Evolutionary conservation across 2,888 invertebrate species (phyloP), one percentile per base, ranked within the genome.

Genomic region (Xestia xanthographa): DNA sequence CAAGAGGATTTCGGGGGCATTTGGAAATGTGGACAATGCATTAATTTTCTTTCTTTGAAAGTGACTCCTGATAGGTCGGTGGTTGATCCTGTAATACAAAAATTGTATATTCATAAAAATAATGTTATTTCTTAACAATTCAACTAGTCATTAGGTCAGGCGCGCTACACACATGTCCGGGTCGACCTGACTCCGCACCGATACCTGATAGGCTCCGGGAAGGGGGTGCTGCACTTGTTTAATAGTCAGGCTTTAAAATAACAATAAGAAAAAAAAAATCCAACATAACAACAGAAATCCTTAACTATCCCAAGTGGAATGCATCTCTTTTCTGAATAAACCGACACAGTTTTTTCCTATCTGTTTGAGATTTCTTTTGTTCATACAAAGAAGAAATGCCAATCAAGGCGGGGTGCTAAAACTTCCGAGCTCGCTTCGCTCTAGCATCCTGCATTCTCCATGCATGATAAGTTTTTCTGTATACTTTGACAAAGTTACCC

Each of bases 41-140:
- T 97, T 97, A 98, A 94, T 98, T 97, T 90, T 97, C 97, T 95
- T 98, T 98, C 95, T 98, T 98, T 87, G 97, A 97, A 88, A 97
- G 97, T 86, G 98, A 98, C 90, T 98, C 97, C 90, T 98, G 97
- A 95, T 98, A 98, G 89, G 97, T 98, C 92, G 98, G 98, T 77
- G 98, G 98, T 93, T 98, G 98, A 96, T 98, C 98, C 98, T 98
- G 94, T 66, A 96, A 93, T 82, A 45, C 29, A 43, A 50, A 81
- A 65, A 67, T 41, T 41, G 9, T 41, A 45, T 5, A 29, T 41
- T 45, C 2, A 14, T 38, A 22, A 6, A 60, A 0, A n/a, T 0
- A 6, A 1, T 3, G 14, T 12, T 63, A 26, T 56, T 8, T 14
- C 9, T 14, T 12, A n/a, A 12, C 17, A 41, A 38, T 53, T 50